A percentile compares a stretch with the other conserved stretches of the same genome.
These are phyloP conservation scores for Caradrina kadenii DNA, from an alignment of 2,888 invertebrate species.

Conservation along the genomic window DNA sequence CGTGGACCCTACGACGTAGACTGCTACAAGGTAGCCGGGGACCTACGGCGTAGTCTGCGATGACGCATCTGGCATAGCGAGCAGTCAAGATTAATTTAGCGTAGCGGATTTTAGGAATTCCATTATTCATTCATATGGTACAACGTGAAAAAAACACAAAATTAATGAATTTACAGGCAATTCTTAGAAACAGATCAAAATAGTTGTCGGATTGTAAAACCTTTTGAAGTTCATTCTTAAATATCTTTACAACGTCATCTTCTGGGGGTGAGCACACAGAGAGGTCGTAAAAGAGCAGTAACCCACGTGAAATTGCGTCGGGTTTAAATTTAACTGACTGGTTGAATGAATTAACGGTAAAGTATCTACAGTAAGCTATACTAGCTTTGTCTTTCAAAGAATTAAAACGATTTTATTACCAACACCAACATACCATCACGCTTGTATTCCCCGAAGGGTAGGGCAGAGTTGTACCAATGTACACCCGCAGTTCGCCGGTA, in stretches of 20 bases:
- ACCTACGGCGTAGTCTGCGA: too few species aligned
- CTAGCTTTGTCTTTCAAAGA: conserved; percentile 3
- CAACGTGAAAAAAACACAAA: too few species aligned
- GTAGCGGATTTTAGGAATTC: neutral
- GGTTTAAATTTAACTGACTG: conserved; percentile 44
- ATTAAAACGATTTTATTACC: neutral
- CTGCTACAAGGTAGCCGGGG: neutral
- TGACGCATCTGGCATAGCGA: too few species aligned
- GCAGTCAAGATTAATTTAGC: neutral
- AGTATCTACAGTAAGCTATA: neutral
- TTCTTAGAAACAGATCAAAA: neutral
- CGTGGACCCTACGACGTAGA: too few species aligned
- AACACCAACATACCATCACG: too few species aligned
- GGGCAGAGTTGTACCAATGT: too few species aligned
- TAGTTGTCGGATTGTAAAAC: conserved; percentile 9
- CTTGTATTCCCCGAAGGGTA: too few species aligned
- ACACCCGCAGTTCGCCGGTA: too few species aligned
- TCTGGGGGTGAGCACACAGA: conserved; percentile 29
- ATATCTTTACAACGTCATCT: conserved; percentile 46
- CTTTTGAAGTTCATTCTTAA: conserved; percentile 17
- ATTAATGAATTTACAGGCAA: neutral
- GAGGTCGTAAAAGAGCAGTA: conserved; percentile 53
- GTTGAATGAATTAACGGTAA: conserved; percentile 39
- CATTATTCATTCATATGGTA: neutral
- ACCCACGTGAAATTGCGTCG: conserved; percentile 22